phyloP scores from a whole-genome alignment of 2,113 vertebrate species.

The Misgurnus anguillicaudatus region DNA sequence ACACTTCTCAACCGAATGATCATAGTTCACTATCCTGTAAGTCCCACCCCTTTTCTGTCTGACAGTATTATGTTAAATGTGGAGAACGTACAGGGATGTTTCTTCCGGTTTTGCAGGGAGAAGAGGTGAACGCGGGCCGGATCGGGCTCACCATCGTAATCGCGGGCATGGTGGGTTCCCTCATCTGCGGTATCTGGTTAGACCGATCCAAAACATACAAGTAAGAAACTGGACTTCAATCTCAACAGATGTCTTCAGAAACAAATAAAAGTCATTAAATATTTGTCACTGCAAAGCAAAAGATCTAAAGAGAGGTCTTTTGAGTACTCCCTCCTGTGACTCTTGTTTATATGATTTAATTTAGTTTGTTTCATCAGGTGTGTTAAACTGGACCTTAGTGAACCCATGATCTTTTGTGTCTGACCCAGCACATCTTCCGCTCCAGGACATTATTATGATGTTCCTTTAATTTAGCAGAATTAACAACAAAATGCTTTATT shows the following conservation, averaged over 20 bases:
- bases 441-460: background rate
- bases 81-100: background rate
- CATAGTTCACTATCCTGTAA: conserved; percentile 86
- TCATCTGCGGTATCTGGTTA: conserved; percentile 93
- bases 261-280: background rate
- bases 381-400: background rate
- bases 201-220: conserved; percentile 96
- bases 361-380: conserved; percentile 33
- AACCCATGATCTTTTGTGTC: background rate
- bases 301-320: background rate
- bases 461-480: background rate
- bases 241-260: background rate
- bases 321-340: background rate
- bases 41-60: conserved; percentile 53
- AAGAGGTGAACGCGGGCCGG: conserved; percentile 94
- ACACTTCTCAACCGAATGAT: conserved; percentile 94
- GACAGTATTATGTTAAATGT: background rate
- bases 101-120: conserved; percentile 71
- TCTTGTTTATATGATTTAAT: conserved; percentile 9
- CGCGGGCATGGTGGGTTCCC: conserved; percentile 87
- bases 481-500: background rate
- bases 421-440: background rate
- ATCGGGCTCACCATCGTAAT: conserved; percentile 93
- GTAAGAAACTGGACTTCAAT: conserved; percentile 73
- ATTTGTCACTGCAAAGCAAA: background rate